Evolutionary conservation across 1,140 invertebrate genomes (phyloP).

Genomic region (Drosophila burlai): DNA sequence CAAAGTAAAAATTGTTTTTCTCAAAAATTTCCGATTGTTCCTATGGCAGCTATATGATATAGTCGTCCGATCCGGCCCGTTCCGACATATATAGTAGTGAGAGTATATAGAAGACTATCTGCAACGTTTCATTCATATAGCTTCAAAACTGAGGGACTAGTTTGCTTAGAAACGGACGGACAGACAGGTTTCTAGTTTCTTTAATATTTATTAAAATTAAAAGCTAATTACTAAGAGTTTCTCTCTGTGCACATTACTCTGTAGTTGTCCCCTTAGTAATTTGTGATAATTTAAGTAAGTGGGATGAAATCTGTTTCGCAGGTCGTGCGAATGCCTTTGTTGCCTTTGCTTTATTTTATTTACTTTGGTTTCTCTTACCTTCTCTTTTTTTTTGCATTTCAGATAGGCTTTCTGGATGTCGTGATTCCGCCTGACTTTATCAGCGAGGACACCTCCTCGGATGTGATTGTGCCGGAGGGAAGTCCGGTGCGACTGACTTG

Average conservation of each 20-base stretch:
- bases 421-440: constrained; percentile 94
- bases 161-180: too few species aligned
- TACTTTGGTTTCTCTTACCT: background rate
- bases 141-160: too few species aligned
- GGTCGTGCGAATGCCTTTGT: constrained; percentile 25
- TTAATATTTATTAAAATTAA: background rate
- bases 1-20: too few species aligned
- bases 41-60: too few species aligned
- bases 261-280: constrained; percentile 16
- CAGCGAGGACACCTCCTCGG: constrained; percentile 92
- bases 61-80: too few species aligned
- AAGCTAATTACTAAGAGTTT: background rate
- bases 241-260: background rate
- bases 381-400: constrained; percentile 74
- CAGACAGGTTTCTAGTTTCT: background rate
- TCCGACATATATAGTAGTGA: too few species aligned
- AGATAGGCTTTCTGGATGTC: constrained; percentile 93
- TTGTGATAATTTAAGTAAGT: constrained; percentile 42
- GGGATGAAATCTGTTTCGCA: constrained; percentile 14
- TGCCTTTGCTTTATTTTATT: background rate
- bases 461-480: constrained; percentile 93
- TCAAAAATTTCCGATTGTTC: too few species aligned
- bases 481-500: constrained; percentile 89
- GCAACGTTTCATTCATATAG: too few species aligned
- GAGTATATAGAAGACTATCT: too few species aligned